phyloP scores from a whole-genome alignment of 2,888 invertebrate species.

The Ectemnius lituratus region DNA sequence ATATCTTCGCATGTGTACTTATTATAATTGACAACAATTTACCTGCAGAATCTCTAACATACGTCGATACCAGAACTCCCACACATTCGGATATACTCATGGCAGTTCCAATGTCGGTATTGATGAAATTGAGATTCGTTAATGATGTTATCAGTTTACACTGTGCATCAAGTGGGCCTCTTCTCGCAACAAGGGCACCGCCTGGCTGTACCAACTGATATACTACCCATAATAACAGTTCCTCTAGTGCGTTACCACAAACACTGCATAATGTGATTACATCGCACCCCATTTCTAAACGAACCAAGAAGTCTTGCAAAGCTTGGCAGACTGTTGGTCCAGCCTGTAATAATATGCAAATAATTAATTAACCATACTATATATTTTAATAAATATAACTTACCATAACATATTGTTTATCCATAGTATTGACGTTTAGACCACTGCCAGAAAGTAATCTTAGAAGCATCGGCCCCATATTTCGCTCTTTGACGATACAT shows the following conservation, averaged over 20 bases:
- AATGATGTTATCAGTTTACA: constrained; percentile 85
- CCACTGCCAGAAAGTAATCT: constrained; percentile 85
- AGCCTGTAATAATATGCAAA: constrained; percentile 78
- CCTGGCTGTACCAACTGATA: constrained; percentile 85
- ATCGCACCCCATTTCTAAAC: constrained; percentile 84
- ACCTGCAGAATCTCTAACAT: constrained; percentile 72
- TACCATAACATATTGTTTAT: constrained; percentile 80
- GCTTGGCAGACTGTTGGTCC: constrained; percentile 88
- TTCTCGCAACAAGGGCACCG: constrained; percentile 82
- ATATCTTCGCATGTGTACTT: no score
- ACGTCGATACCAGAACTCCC: constrained; percentile 78
- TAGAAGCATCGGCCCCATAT: constrained; percentile 84
- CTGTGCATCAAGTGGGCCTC: constrained; percentile 87
- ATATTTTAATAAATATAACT: constrained; percentile 7
- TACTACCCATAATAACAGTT: constrained; percentile 84
- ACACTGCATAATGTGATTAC: constrained; percentile 80
- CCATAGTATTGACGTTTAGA: constrained; percentile 77
- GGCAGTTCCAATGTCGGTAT: constrained; percentile 85
- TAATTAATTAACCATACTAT: neutral
- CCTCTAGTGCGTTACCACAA: constrained; percentile 81
- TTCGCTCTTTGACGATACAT: constrained; percentile 83
- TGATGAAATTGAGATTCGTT: constrained; percentile 83
- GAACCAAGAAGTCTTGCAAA: constrained; percentile 84
- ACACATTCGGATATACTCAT: constrained; percentile 87
- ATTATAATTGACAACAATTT: constrained; percentile 5